Conservation (phyloP, 92 coral and sea anemone species). For the Porites divaricata region DNA sequence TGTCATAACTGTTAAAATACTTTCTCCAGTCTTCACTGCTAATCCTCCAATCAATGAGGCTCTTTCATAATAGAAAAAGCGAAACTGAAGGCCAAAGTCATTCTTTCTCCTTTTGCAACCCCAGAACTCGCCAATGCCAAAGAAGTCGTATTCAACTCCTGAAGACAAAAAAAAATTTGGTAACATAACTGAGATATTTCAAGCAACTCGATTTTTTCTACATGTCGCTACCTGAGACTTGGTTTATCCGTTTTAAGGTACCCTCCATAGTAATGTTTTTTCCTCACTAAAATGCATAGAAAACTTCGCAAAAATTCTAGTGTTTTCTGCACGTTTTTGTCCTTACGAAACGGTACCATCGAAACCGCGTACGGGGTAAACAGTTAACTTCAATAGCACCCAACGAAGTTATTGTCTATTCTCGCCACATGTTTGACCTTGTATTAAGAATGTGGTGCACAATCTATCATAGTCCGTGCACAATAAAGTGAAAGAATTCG, state of each 20-base stretch:
- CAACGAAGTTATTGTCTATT: too few species aligned
- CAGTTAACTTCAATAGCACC: too few species aligned
- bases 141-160: slow-evolving; percentile 66
- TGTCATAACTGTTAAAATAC: slow-evolving; percentile 47
- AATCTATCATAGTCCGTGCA: background rate
- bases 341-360: background rate
- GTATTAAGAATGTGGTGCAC: background rate
- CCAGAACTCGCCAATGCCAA: slow-evolving; percentile 79
- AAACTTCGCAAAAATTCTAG: background rate
- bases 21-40: slow-evolving; percentile 47
- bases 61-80: slow-evolving; percentile 53
- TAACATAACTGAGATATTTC: background rate
- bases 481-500: background rate
- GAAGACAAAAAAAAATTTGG: background rate
- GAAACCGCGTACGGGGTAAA: background rate
- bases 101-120: slow-evolving; percentile 63
- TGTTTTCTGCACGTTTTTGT: slow-evolving; percentile 4
- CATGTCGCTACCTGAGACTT: slow-evolving; percentile 9
- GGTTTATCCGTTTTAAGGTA: background rate
- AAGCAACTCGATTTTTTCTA: slow-evolving; percentile 3
- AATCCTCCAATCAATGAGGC: slow-evolving; percentile 63
- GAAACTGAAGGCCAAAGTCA: slow-evolving; percentile 65
- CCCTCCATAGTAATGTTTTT: slow-evolving; percentile 1
- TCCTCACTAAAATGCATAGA: slow-evolving; percentile 13
- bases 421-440: too few species aligned